Percentiles rank a stretch among this genome's conserved stretches.
These are phyloP conservation scores for Philonicus albiceps DNA, from an alignment of 2,888 invertebrate genomes.

Conservation along the genomic window DNA sequence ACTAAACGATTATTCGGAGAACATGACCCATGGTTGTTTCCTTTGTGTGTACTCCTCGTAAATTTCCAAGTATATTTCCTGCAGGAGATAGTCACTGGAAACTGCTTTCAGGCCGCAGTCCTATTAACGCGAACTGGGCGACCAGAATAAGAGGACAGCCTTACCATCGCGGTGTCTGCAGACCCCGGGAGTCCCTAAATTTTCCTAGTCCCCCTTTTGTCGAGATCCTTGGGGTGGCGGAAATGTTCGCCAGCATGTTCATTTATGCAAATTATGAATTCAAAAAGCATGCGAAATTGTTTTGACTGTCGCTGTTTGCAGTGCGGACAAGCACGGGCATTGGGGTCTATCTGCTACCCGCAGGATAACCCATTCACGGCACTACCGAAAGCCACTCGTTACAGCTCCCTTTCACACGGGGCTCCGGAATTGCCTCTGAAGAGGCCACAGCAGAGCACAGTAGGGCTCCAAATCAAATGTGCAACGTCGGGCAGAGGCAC, in stretches of 20 bases:
- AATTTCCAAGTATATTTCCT: neutral
- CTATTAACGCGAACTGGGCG: neutral
- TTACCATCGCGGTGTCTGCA: neutral
- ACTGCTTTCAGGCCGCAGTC: neutral
- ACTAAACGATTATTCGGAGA: neutral
- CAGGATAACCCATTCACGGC: neutral
- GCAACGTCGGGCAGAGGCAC: neutral
- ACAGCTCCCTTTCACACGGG: neutral
- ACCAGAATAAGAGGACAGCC: neutral
- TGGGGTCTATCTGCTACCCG: neutral
- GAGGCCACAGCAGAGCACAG: neutral
- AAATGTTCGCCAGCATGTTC: conserved; percentile 30
- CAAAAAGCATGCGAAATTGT: conserved; percentile 40
- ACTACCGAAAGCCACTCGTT: neutral
- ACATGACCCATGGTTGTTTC: neutral
- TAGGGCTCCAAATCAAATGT: neutral
- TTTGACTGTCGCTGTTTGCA: conserved; percentile 26
- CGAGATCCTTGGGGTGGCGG: neutral
- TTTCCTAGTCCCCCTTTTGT: neutral
- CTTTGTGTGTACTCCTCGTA: neutral
- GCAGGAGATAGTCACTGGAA: neutral
- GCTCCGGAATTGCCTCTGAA: neutral
- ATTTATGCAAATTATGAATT: conserved; percentile 46
- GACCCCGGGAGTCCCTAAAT: neutral
- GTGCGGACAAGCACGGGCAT: neutral